These are phyloP conservation scores for Labeo catla DNA, from an alignment of 2,113 vertebrate species.

Conservation along the genomic window DNA sequence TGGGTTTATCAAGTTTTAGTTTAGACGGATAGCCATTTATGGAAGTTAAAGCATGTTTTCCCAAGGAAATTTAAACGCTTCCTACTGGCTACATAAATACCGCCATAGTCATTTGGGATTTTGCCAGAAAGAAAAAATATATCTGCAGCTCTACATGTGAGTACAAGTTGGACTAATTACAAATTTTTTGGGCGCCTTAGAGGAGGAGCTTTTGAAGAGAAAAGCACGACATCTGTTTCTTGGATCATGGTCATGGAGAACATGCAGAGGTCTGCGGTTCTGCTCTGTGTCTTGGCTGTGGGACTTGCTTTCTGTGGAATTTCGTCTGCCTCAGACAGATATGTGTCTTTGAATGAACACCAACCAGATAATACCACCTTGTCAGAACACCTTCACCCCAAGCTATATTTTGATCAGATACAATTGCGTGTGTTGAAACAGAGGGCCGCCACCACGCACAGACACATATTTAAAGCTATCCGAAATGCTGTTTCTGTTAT, in stretches of 20 bases:
- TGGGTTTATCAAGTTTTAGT: not conserved
- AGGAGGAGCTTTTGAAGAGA: conserved; percentile 3
- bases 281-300: conserved; percentile 56
- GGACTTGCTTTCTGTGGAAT: conserved; percentile 54
- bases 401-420: conserved; percentile 56
- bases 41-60: not conserved
- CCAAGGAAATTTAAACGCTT: not conserved
- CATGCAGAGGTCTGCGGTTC: conserved; percentile 49
- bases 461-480: conserved; percentile 90
- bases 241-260: conserved; percentile 62
- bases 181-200: not conserved
- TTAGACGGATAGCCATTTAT: not conserved
- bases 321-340: conserved; percentile 53
- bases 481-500: conserved; percentile 84
- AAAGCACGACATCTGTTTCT: conserved; percentile 57
- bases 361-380: conserved; percentile 21
- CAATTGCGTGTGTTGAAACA: conserved; percentile 52
- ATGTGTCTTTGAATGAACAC: conserved; percentile 30
- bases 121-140: not conserved
- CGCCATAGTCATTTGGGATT: not conserved
- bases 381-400: conserved; percentile 58
- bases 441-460: conserved; percentile 84
- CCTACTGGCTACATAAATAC: not conserved
- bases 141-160: conserved; percentile 1
- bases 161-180: conserved; percentile 10